Evolutionary conservation across 2,113 vertebrate genomes (phyloP), one percentile per base, ranked within the genome.

Genomic region (Oreocharis arfaki): DNA sequence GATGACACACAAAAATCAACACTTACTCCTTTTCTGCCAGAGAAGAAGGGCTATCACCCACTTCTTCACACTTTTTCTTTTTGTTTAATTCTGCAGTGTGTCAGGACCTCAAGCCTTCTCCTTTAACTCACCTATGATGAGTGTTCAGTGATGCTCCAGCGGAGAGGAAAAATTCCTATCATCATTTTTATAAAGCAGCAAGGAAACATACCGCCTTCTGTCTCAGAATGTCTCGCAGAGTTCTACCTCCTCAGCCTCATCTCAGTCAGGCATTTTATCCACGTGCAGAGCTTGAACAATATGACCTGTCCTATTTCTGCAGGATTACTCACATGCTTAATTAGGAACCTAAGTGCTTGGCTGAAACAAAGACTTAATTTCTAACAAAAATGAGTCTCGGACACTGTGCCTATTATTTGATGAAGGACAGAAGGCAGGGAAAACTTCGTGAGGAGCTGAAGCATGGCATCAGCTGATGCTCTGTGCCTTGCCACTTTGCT

Each of bases 291-390:
- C 80, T 71, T 70, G 55, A 93, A 92, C 90, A 93, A 92, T 89
- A 78, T 11, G 30, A 90, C 33, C 74, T 94, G 86, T 89, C 89
- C 91, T 83, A 91, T 75, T 95, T 92, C 73, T 84, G 84, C 26
- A 8, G 83, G 60, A 92, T 92, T 93, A 89, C 89, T 93, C 93
- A 87, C 80, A 89, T 41, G 86, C 73, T 91, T 91, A 91, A 94
- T 95, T 95, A 93, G 92, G 75, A 96, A 94, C 75, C 85, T 88
- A 95, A 95, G 80, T 69, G 73, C 80, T 61, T 59, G 52, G 64
- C 65, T 75, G 80, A 95, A 95, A 89, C 53, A 92, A 95, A 76
- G 84, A 88, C 81, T 92, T 91, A 60, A 81, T 95, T 94, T 95
- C 77, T 71, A 55, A 69, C 80, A 84, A 84, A 91, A 94, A 33